Evolutionary conservation across 2,113 vertebrate species (phyloP), one percentile per base, ranked within the genome.

Genomic region (Copsychus sechellarum): DNA sequence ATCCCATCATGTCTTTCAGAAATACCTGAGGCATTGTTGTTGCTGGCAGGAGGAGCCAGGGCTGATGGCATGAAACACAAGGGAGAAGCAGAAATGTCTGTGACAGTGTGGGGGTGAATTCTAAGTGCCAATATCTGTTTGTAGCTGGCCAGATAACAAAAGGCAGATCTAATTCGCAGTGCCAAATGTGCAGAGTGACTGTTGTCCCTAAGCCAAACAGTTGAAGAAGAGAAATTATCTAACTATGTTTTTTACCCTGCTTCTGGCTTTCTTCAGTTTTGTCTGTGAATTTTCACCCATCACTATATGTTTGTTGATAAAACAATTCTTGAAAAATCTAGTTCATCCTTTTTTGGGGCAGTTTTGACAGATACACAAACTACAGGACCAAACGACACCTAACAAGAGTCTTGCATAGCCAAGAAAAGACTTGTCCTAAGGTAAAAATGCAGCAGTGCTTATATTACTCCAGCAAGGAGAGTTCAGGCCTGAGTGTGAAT

Each of bases 141-240:
- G 92, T 86, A 91, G 91, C 86, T 95, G 92, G 84, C 57, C 71
- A 28, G 73, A 61, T 43, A 95, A 91, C 78, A 84, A 93, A 94
- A 90, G 67, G 83, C 94, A 93, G 83, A 47, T 86, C 83, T 71
- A 70, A 84, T 89, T 94, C 91, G 77, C 26, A 6, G 42, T 81
- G 81, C 84, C 74, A 91, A 87, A 82, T 79, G 45, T 81, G 86
- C 87, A 82, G 91, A 87, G 66, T 86, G 80, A 62, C 84, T 88
- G 7, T 82, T 87, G 87, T 82, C 42, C 31, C 48, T 53, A 80
- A 62, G 78, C 58, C 87, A 73, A 83, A 62, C 53, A 82, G 47
- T 2, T 76, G 70, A 85, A 77, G 78, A 72, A 70, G 18, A 91
- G 19, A 65, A 72, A 81, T 82, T 26, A 85, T 34, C 74, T 78